These are phyloP conservation scores for Mimumesa dahlbomi DNA, from an alignment of 2,888 invertebrate genomes.

Conservation along the genomic window DNA sequence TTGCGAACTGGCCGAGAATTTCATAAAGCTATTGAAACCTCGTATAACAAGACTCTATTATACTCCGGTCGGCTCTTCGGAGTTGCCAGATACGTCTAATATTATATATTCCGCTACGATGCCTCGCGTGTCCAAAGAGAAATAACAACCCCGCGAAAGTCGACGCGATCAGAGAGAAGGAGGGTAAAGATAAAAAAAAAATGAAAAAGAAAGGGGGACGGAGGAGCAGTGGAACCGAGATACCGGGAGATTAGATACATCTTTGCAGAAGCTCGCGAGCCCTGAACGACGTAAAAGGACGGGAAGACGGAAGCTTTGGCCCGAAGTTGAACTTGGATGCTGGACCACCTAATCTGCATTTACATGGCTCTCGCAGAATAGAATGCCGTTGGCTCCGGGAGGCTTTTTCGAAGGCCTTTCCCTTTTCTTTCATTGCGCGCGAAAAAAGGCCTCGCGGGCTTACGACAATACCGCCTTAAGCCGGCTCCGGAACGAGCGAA, in stretches of 20 bases:
- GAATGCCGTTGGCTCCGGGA: slow-evolving; percentile 52
- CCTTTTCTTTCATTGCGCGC: slow-evolving; percentile 18
- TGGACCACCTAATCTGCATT: slow-evolving; percentile 69
- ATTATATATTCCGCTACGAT: no score
- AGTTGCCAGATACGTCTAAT: no score
- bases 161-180: no score
- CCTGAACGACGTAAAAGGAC: slow-evolving; percentile 25
- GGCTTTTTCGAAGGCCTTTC: slow-evolving; percentile 4
- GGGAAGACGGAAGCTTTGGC: background rate
- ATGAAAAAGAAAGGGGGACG: background rate
- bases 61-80: no score
- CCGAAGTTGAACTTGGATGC: slow-evolving; percentile 20
- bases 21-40: no score
- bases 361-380: slow-evolving; percentile 65
- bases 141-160: no score
- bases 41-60: no score
- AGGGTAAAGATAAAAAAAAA: background rate
- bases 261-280: background rate
- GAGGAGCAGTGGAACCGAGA: no score
- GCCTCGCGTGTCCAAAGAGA: no score
- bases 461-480: slow-evolving; percentile 54
- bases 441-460: slow-evolving; percentile 41
- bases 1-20: no score
- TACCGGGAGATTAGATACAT: slow-evolving; percentile 65
- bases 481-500: slow-evolving; percentile 22